Percentiles rank a stretch among this genome's conserved stretches.
Conservation (phyloP, 1,140 invertebrate species). For the Agrypnia vestita region DNA sequence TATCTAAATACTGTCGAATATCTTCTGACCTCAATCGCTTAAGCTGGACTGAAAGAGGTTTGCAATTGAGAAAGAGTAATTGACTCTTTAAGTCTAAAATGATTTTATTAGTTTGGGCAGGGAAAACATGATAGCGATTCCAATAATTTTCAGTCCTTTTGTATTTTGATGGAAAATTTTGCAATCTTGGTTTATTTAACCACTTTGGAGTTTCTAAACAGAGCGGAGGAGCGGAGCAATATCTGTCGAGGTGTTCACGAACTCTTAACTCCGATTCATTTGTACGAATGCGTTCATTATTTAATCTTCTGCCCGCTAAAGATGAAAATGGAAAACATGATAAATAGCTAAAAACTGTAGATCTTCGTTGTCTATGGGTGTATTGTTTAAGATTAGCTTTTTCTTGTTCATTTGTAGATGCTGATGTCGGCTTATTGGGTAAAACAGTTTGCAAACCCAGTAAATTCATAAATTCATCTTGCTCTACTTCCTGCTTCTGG, state of each 20-base stretch:
- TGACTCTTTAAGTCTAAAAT: slow-evolving; percentile 69
- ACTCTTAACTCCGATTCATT: slow-evolving; percentile 16
- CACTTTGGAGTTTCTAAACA: slow-evolving; percentile 41
- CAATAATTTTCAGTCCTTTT: slow-evolving; percentile 70
- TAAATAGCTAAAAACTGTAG: slow-evolving; percentile 37
- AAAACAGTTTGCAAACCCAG: slow-evolving; percentile 28
- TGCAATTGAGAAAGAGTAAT: slow-evolving; percentile 68
- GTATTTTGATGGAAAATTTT: slow-evolving; percentile 68
- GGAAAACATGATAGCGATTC: slow-evolving; percentile 66
- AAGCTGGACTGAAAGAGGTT: slow-evolving; percentile 65
- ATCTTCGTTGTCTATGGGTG: slow-evolving; percentile 21
- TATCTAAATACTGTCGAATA: slow-evolving; percentile 36
- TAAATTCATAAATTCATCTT: slow-evolving; percentile 46
- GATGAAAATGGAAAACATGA: slow-evolving; percentile 69
- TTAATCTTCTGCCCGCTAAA: slow-evolving; percentile 66
- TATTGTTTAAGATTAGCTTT: neutral
- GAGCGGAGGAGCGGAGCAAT: slow-evolving; percentile 62
- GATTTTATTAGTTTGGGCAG: slow-evolving; percentile 67
- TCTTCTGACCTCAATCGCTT: slow-evolving; percentile 63
- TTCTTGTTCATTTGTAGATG: slow-evolving; percentile 19
- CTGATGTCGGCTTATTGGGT: neutral
- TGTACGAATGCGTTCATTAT: slow-evolving; percentile 59
- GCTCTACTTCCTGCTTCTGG: slow-evolving; percentile 43
- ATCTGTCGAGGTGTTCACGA: slow-evolving; percentile 66
- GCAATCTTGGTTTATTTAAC: slow-evolving; percentile 66